phyloP scores from a whole-genome alignment of 2,113 vertebrate genomes.

The Marmota flaviventris region DNA sequence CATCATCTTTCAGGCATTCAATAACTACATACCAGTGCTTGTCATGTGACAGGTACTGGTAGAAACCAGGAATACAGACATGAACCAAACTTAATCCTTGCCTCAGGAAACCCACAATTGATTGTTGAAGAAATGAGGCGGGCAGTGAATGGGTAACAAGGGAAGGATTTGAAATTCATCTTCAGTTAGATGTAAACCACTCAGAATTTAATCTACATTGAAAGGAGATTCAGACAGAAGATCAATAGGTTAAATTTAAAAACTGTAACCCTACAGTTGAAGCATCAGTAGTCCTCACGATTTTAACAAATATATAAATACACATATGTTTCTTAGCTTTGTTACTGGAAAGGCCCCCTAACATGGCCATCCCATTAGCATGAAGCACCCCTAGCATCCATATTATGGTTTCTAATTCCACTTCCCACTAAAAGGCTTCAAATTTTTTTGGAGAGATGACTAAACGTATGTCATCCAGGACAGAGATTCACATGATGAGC shows the following conservation, averaged over 20 bases:
- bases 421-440: not conserved
- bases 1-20: not conserved
- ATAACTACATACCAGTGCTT: not conserved
- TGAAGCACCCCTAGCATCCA: not conserved
- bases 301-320: not conserved
- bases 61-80: not conserved
- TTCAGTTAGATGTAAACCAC: not conserved
- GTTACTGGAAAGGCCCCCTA: not conserved
- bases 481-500: not conserved
- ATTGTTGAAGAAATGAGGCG: not conserved
- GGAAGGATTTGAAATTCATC: not conserved
- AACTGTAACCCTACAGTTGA: not conserved
- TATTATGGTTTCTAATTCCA: slow-evolving; percentile 31
- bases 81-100: not conserved
- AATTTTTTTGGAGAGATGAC: not conserved
- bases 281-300: not conserved
- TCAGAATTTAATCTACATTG: not conserved
- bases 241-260: not conserved
- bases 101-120: not conserved
- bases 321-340: not conserved
- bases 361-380: not conserved
- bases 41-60: not conserved
- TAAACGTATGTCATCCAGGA: not conserved
- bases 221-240: slow-evolving; percentile 31
- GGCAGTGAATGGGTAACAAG: not conserved